These are phyloP conservation scores for Phalangium opilio DNA, from an alignment of 2,888 invertebrate species.

Conservation along the genomic window DNA sequence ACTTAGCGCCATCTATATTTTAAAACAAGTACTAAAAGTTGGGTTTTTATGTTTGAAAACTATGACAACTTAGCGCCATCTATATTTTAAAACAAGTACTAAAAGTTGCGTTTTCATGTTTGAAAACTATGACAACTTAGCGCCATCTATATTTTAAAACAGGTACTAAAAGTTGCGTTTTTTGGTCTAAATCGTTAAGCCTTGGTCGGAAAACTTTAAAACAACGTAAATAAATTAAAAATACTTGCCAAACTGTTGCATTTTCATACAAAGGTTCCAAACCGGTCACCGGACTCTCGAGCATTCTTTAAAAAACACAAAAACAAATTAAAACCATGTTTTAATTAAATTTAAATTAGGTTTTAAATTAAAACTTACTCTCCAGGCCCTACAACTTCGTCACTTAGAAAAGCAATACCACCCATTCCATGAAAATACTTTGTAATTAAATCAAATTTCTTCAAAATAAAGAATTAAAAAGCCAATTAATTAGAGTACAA, in stretches of 20 bases:
- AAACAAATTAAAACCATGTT: conserved; percentile 2
- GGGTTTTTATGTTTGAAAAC: no score
- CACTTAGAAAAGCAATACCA: conserved; percentile 58
- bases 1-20: no score
- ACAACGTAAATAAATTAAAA: conserved; percentile 10
- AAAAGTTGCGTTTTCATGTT: no score
- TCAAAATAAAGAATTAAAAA: conserved; percentile 4
- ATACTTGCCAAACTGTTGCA: conserved; percentile 13
- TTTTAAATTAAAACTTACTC: conserved; percentile 40
- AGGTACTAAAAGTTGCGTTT: no score
- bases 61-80: no score
- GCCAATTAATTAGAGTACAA: not conserved
- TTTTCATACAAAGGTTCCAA: conserved; percentile 12
- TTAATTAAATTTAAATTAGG: not conserved
- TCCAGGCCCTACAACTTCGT: conserved; percentile 48
- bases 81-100: no score
- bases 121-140: no score
- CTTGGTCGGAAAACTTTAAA: no score
- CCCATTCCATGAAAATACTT: conserved; percentile 62
- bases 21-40: no score
- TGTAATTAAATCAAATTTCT: conserved; percentile 43
- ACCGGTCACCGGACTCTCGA: conserved; percentile 10
- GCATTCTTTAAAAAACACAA: conserved; percentile 5
- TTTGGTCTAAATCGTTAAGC: no score
- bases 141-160: no score